phyloP scores from a whole-genome alignment of 2,113 vertebrate genomes.

The Polyodon spathula region DNA sequence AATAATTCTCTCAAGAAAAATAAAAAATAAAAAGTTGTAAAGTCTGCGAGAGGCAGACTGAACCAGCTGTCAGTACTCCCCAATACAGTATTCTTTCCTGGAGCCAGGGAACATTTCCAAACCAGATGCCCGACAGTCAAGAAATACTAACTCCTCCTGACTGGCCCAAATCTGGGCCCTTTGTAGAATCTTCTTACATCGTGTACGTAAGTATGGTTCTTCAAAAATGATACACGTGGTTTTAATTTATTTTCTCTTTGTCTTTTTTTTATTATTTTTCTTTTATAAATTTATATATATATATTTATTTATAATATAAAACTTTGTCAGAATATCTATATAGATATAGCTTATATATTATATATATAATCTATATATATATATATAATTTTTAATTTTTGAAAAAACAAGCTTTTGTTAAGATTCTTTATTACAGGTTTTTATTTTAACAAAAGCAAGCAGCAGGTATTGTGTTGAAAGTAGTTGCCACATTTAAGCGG shows the following conservation, averaged over 20 bases:
- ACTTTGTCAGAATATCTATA: no score
- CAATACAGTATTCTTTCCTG: constrained; percentile 46
- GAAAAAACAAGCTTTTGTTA: constrained; percentile 40
- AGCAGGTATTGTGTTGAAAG: constrained; percentile 62
- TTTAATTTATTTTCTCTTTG: constrained; percentile 42
- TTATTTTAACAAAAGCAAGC: constrained; percentile 57
- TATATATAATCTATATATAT: no score
- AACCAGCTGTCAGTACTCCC: constrained; percentile 58
- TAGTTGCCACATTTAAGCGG: constrained; percentile 57
- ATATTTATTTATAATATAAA: no score
- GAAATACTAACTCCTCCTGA: constrained; percentile 72
- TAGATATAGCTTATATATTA: no score
- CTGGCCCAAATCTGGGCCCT: constrained; percentile 69
- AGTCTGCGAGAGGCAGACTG: constrained; percentile 59
- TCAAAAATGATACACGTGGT: constrained; percentile 75
- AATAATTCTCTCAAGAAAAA: constrained; percentile 53
- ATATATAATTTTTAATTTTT: constrained; percentile 12
- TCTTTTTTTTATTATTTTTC: constrained; percentile 56
- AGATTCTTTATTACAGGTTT: constrained; percentile 64
- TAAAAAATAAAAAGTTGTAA: constrained; percentile 8
- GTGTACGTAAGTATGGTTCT: constrained; percentile 96
- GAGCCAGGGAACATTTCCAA: constrained; percentile 56
- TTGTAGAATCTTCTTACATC: constrained; percentile 73
- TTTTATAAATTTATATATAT: no score
- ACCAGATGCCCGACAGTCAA: constrained; percentile 49